These are phyloP conservation scores for Pachymerium ferrugineum DNA, from an alignment of 2,888 invertebrate species.

Conservation along the genomic window DNA sequence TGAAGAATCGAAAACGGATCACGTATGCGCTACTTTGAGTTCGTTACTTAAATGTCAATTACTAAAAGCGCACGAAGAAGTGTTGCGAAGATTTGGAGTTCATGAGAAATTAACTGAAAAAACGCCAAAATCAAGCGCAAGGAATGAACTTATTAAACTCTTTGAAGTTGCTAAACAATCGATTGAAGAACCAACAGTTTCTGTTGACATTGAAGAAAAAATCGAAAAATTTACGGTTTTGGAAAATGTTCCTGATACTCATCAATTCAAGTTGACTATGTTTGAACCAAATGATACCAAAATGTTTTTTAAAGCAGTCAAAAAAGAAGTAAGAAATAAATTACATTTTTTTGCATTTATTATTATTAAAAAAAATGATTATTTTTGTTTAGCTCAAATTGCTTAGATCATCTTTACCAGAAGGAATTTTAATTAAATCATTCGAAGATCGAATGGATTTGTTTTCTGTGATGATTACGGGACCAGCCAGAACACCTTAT, in stretches of 20 bases:
- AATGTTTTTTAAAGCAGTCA: slow-evolving; percentile 72
- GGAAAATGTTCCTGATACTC: slow-evolving; percentile 65
- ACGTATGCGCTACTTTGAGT: slow-evolving; percentile 55
- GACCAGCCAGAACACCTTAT: slow-evolving; percentile 87
- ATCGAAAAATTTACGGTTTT: slow-evolving; percentile 64
- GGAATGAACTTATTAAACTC: no score
- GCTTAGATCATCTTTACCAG: slow-evolving; percentile 73
- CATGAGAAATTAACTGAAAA: background rate
- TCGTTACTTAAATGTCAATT: slow-evolving; percentile 72
- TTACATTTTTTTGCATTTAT: no score
- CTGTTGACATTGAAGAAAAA: no score
- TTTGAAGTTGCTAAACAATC: no score
- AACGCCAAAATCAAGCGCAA: no score
- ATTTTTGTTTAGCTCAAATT: slow-evolving; percentile 58
- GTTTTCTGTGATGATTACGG: slow-evolving; percentile 84
- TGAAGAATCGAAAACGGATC: slow-evolving; percentile 31
- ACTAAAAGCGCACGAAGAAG: slow-evolving; percentile 70
- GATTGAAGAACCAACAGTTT: no score
- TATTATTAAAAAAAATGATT: no score
- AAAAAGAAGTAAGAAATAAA: slow-evolving; percentile 66
- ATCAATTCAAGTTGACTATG: slow-evolving; percentile 68
- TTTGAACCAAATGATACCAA: slow-evolving; percentile 69
- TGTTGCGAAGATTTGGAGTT: slow-evolving; percentile 51
- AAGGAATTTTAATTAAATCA: slow-evolving; percentile 79
- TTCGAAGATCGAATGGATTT: slow-evolving; percentile 89